Conservation (phyloP, 2,113 vertebrate species). For the Grammomys dolichurus region DNA sequence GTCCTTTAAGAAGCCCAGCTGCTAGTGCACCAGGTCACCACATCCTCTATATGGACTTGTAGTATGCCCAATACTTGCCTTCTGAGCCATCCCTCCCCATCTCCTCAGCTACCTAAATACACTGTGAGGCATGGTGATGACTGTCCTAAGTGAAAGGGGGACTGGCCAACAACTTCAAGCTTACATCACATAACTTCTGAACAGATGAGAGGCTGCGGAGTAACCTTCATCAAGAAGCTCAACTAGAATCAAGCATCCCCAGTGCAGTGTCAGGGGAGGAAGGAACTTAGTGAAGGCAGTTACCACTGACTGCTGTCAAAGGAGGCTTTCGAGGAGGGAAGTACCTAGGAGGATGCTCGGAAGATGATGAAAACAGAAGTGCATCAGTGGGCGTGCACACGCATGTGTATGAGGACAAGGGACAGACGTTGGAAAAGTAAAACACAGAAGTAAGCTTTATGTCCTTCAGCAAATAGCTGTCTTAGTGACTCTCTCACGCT, state of each 20-base stretch:
- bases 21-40: background rate
- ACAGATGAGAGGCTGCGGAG: background rate
- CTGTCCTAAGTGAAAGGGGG: background rate
- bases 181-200: background rate
- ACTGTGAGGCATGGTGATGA: background rate
- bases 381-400: background rate
- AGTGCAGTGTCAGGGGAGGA: background rate
- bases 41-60: background rate
- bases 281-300: background rate
- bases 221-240: background rate
- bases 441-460: background rate
- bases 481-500: background rate
- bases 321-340: background rate
- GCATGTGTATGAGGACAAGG: background rate
- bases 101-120: background rate
- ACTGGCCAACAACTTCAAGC: background rate
- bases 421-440: background rate
- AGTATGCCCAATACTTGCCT: background rate
- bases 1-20: background rate
- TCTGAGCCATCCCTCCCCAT: background rate
- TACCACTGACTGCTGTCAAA: background rate
- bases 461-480: background rate
- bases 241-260: background rate
- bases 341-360: background rate
- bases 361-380: background rate